Evolutionary conservation across 2,797 vertebrate species (phyloP).

Genomic region (Margarornis squamiger): DNA sequence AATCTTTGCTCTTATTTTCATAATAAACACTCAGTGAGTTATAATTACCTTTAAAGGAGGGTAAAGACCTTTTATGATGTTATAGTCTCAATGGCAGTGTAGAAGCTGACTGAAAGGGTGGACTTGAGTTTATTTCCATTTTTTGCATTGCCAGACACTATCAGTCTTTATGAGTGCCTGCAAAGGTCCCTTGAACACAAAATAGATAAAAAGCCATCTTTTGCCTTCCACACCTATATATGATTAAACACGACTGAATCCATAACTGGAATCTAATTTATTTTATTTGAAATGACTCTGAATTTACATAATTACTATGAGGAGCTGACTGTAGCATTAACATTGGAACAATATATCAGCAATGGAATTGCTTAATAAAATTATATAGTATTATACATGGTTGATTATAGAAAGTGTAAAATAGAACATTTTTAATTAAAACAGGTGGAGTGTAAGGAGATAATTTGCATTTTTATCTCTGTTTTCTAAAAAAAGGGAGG

Average conservation of each 20-base stretch:
- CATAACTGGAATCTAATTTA: neutral
- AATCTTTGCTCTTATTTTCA: neutral
- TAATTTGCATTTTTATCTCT: neutral
- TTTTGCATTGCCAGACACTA: neutral
- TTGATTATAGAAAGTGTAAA: neutral
- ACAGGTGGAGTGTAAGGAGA: neutral
- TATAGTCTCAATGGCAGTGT: neutral
- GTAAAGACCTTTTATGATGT: neutral
- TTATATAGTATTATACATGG: neutral
- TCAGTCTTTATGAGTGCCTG: neutral
- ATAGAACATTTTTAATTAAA: neutral
- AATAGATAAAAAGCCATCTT: neutral
- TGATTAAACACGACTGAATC: neutral
- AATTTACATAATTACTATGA: neutral
- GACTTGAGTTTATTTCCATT: neutral
- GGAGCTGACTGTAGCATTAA: neutral
- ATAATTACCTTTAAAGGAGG: neutral
- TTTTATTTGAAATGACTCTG: neutral
- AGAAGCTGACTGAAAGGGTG: neutral
- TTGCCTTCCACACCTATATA: neutral
- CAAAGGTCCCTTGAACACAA: neutral
- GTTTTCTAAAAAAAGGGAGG: neutral
- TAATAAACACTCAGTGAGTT: neutral
- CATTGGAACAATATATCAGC: neutral
- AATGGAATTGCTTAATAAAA: neutral